Conservation (phyloP, 2,888 invertebrate genomes). For the Plutella xylostella region DNA sequence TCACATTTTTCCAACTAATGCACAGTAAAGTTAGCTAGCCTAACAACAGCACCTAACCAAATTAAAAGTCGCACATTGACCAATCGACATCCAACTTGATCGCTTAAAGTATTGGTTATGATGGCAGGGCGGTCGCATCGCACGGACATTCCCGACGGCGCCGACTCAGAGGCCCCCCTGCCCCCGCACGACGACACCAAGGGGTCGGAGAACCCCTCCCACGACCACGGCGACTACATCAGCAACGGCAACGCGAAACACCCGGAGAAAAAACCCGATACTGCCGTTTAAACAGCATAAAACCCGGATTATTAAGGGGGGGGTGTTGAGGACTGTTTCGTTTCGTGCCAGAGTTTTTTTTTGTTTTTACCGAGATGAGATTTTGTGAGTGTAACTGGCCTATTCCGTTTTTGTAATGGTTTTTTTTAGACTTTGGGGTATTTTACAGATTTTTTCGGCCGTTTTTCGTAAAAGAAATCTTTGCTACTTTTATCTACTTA, state of each 20-base stretch:
- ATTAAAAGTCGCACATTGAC: too few species aligned
- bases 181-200: conserved; percentile 67
- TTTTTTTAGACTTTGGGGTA: background rate
- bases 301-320: too few species aligned
- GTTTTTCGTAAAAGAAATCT: background rate
- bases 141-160: conserved; percentile 73
- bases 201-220: conserved; percentile 70
- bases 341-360: conserved; percentile 34
- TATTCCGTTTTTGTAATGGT: background rate
- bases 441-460: background rate
- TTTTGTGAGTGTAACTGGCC: too few species aligned
- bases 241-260: conserved; percentile 50
- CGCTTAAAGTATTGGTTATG: conserved; percentile 48
- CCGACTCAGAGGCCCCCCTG: conserved; percentile 72
- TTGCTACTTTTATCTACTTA: too few species aligned
- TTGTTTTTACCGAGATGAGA: too few species aligned
- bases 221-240: conserved; percentile 72
- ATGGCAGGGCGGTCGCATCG: conserved; percentile 72
- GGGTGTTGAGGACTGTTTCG: conserved; percentile 19
- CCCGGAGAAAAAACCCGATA: conserved; percentile 58
- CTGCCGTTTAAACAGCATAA: conserved; percentile 49
- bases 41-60: background rate
- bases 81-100: conserved; percentile 47
- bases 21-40: too few species aligned
- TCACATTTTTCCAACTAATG: too few species aligned